Evolutionary conservation across 2,797 vertebrate species (phyloP).

Genomic region (Nothura maculosa): DNA sequence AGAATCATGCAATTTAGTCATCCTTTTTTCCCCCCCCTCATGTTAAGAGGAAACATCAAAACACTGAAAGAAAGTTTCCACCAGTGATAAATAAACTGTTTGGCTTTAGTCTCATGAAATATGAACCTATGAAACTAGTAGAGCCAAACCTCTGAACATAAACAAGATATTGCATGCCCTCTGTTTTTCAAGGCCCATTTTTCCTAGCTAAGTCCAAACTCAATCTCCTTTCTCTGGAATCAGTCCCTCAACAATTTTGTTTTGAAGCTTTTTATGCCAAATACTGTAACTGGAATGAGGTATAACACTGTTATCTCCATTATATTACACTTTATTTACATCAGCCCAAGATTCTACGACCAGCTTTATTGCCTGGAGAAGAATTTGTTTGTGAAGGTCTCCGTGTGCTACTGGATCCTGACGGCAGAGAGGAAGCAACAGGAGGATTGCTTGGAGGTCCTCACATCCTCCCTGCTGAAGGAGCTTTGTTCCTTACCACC

Average conservation of each 20-base stretch:
- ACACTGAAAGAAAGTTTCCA: constrained; percentile 40
- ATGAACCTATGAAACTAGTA: constrained; percentile 18
- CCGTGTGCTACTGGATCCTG: constrained; percentile 94
- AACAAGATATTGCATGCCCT: constrained; percentile 44
- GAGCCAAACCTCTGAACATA: constrained; percentile 47
- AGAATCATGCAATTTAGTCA: background rate
- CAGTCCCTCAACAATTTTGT: background rate
- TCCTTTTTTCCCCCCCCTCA: background rate
- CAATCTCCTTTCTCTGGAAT: background rate
- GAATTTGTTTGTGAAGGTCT: constrained; percentile 95
- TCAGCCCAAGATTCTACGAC: constrained; percentile 97
- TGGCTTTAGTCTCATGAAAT: constrained; percentile 63
- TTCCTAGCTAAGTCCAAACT: background rate
- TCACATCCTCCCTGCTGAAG: constrained; percentile 97
- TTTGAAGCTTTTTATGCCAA: constrained; percentile 28
- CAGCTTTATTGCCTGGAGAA: constrained; percentile 93
- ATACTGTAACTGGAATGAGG: background rate
- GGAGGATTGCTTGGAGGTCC: constrained; percentile 95
- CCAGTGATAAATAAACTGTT: constrained; percentile 53
- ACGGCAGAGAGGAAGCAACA: constrained; percentile 95
- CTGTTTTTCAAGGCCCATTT: constrained; percentile 4
- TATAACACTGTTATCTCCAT: background rate
- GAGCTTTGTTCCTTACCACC: constrained; percentile 96
- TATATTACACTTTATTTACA: constrained; percentile 47
- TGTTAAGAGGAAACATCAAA: constrained; percentile 42